Conservation (phyloP, 2,797 vertebrate species). For the Micrastur ruficollis region DNA sequence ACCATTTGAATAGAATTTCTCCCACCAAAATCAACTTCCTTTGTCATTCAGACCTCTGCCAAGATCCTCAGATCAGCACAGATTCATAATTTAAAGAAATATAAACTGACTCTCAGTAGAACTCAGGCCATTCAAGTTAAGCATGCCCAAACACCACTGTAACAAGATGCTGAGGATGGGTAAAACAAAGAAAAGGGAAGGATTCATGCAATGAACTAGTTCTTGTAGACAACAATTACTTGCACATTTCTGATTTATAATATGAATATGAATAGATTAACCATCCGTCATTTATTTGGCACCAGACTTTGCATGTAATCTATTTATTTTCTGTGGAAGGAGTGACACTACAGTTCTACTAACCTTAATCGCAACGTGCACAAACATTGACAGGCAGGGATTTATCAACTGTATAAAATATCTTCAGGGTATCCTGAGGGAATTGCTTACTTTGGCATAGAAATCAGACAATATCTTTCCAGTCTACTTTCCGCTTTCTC, state of each 20-base stretch:
- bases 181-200: not conserved
- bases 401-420: not conserved
- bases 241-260: not conserved
- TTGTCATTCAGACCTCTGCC: not conserved
- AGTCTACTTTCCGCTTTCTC: not conserved
- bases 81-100: not conserved
- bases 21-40: not conserved
- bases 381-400: not conserved
- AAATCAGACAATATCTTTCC: not conserved
- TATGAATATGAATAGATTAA: not conserved
- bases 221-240: not conserved
- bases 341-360: not conserved
- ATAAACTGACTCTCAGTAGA: not conserved
- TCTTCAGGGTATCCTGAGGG: not conserved
- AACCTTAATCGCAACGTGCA: not conserved
- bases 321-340: not conserved
- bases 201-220: not conserved
- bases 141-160: not conserved
- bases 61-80: not conserved
- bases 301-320: not conserved
- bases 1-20: accelerated
- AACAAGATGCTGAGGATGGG: not conserved
- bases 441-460: not conserved
- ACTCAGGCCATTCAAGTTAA: not conserved
- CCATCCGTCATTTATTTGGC: not conserved